Conservation (phyloP, 2,113 vertebrate species). For the Brevimyrus niger region DNA sequence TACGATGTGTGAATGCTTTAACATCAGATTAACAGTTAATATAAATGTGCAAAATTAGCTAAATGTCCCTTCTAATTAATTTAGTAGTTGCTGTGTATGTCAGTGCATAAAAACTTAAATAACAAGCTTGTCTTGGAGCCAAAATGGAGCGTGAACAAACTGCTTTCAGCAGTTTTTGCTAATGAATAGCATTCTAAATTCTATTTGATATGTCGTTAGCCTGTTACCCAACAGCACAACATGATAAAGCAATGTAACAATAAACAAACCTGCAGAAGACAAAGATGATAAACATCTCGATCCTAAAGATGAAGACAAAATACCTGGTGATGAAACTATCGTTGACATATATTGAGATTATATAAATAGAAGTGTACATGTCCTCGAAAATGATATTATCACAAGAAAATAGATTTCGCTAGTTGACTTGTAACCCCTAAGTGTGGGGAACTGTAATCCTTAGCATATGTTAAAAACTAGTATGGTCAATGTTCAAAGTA, state of each 20-base stretch:
- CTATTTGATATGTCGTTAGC: background rate
- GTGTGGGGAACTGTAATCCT: background rate
- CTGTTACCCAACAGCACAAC: background rate
- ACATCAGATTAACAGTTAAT: conserved; percentile 49
- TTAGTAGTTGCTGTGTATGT: conserved; percentile 30
- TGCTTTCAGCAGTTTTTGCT: conserved; percentile 44
- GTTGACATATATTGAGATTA: background rate
- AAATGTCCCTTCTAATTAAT: conserved; percentile 61
- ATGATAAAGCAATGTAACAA: background rate
- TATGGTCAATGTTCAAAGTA: background rate
- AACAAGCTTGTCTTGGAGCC: conserved; percentile 35
- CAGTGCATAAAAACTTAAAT: conserved; percentile 52
- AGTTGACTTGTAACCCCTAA: background rate
- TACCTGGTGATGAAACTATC: background rate
- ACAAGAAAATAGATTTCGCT: background rate
- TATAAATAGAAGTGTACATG: background rate
- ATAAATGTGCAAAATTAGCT: conserved; percentile 52
- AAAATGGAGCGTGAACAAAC: conserved; percentile 37
- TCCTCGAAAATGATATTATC: background rate
- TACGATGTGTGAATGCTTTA: conserved; percentile 42
- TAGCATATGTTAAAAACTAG: background rate
- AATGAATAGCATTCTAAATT: background rate
- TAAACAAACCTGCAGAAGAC: background rate
- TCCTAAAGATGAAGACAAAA: background rate
- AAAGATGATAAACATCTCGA: background rate